Conservation (phyloP, 2,113 vertebrate genomes). For the Melanerpes formicivorus region DNA sequence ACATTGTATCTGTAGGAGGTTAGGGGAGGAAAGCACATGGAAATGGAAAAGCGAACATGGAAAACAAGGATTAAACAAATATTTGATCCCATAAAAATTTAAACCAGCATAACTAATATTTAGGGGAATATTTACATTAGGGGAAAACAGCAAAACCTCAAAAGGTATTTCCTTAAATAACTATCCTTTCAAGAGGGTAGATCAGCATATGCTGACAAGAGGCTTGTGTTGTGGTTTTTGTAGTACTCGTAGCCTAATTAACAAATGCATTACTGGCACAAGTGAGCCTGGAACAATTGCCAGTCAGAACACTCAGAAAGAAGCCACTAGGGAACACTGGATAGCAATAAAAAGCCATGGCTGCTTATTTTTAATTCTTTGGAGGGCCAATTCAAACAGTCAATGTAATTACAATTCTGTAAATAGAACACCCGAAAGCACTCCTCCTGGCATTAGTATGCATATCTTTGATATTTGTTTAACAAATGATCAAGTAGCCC, state of each 20-base stretch:
- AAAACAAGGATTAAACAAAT: conserved; percentile 56
- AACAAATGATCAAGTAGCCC: conserved; percentile 62
- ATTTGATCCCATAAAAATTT: conserved; percentile 56
- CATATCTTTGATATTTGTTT: conserved; percentile 67
- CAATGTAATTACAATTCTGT: conserved; percentile 76
- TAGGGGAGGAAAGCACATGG: neutral
- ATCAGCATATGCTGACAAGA: conserved; percentile 33
- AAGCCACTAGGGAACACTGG: conserved; percentile 57
- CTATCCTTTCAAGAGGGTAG: conserved; percentile 26
- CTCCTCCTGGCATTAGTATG: conserved; percentile 66
- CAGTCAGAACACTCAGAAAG: conserved; percentile 35
- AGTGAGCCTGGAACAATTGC: conserved; percentile 52
- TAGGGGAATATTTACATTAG: conserved; percentile 41
- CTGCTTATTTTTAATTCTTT: conserved; percentile 68
- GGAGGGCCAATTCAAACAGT: conserved; percentile 71
- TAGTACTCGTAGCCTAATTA: conserved; percentile 37
- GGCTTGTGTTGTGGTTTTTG: conserved; percentile 35
- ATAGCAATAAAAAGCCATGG: conserved; percentile 49
- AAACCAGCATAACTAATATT: conserved; percentile 53
- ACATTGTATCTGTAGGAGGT: neutral
- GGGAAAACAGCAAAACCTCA: neutral
- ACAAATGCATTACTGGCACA: conserved; percentile 7
- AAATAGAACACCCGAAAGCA: conserved; percentile 68
- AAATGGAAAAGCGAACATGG: neutral
- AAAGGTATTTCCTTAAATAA: neutral